Conservation (phyloP, 2,797 vertebrate species). For the Rhinichthys osculus region DNA sequence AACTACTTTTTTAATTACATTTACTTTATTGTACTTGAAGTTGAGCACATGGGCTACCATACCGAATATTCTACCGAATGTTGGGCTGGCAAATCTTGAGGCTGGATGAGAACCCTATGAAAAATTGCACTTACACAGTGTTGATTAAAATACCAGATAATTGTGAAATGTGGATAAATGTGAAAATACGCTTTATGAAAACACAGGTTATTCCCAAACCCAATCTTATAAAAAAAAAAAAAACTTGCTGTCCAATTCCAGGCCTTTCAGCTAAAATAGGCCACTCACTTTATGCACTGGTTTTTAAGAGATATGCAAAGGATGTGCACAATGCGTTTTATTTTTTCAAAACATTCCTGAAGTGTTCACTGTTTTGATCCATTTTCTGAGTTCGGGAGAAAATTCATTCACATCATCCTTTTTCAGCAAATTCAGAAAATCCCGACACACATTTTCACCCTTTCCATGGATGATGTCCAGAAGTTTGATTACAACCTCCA, state of each 20-base stretch:
- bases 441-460: not conserved
- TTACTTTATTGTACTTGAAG: too few relatives aligned
- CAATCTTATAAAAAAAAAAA: too few relatives aligned
- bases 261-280: not conserved
- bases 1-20: too few relatives aligned
- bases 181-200: too few relatives aligned
- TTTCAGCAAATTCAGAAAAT: conserved; percentile 46
- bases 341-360: not conserved
- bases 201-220: too few relatives aligned
- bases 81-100: too few relatives aligned
- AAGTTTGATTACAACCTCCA: conserved; percentile 4
- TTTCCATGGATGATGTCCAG: conserved; percentile 50
- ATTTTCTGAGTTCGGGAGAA: conserved; percentile 46
- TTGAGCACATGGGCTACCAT: too few relatives aligned
- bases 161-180: too few relatives aligned
- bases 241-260: not conserved
- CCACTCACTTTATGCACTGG: not conserved
- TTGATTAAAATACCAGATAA: too few relatives aligned
- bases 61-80: too few relatives aligned
- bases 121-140: too few relatives aligned
- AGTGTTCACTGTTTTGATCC: not conserved
- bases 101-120: too few relatives aligned
- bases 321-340: not conserved
- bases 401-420: conserved; percentile 45
- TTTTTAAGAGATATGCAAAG: not conserved